A percentile compares a stretch with the other conserved stretches of the same genome.
Conservation (phyloP, 2,797 vertebrate species). For the Brachyrhaphis roseni region DNA sequence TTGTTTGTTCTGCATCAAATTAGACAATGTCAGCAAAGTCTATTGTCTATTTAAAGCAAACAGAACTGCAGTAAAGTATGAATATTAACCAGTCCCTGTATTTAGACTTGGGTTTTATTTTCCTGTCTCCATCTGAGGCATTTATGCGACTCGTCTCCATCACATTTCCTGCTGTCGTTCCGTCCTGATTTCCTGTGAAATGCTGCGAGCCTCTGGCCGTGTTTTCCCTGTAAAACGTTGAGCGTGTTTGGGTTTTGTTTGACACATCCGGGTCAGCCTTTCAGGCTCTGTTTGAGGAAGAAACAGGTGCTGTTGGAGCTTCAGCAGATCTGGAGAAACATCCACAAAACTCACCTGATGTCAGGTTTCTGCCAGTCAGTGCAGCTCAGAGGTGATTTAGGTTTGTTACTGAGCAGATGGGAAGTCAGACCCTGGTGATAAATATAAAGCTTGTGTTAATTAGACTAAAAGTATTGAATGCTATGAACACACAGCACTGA, state of each 20-base stretch:
- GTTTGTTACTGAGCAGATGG: not conserved
- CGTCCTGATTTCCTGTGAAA: slow-evolving; percentile 8
- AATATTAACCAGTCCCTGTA: not conserved
- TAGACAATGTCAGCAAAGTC: not conserved
- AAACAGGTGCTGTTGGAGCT: slow-evolving; percentile 36
- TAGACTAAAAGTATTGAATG: not conserved
- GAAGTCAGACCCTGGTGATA: not conserved
- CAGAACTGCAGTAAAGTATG: not conserved
- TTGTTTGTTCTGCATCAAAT: not conserved
- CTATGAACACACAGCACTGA: not conserved
- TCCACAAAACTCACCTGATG: slow-evolving; percentile 7
- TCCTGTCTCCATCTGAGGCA: not conserved
- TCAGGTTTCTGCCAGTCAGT: not conserved
- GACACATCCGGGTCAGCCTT: slow-evolving; percentile 57
- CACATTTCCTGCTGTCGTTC: slow-evolving; percentile 3
- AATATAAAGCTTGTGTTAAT: not conserved
- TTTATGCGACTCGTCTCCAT: not conserved
- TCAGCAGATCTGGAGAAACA: slow-evolving; percentile 9
- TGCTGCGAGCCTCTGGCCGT: slow-evolving; percentile 16
- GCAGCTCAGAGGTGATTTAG: not conserved
- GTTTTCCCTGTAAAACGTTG: slow-evolving; percentile 28
- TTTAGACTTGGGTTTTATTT: not conserved
- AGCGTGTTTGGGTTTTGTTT: slow-evolving; percentile 17
- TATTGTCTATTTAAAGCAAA: not conserved
- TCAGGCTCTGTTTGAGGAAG: slow-evolving; percentile 25